Evolutionary conservation across 2,113 vertebrate genomes (phyloP), one percentile per base, ranked within the genome.

Genomic region (Gallinago undulata): DNA sequence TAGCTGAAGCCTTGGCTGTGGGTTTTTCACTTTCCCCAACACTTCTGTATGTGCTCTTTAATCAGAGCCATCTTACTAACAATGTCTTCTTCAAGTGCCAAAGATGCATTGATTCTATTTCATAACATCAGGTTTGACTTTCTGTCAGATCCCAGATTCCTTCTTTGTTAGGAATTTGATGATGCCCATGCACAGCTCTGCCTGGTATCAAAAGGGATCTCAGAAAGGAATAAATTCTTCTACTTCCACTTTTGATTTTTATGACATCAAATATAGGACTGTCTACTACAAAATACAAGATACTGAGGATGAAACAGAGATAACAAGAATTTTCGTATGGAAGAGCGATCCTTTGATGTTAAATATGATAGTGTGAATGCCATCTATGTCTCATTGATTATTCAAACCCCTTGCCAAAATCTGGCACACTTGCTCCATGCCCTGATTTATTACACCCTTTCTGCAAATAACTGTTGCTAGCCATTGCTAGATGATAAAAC

Each of bases 361-460:
- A 43, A 73, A 73, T 19, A 28, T 9, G 15, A 35, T 15, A 59
- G 21, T 6, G 50, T 14, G 50, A 76, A 60, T 28, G 3, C 5
- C 67, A 11, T 9, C 3, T 9, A 10, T 51, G 3, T 63, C 24
- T 60, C 63, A 48, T 73, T 64, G 64, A 31, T 21, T 43, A 31
- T 60, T 68, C 19, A 62, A 73, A 21, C 7, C 19, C 13, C 3
- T 62, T 69, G 10, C 12, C 27, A 84, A 72, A 93, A 18, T 3
- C 10, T 5, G 1, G 7, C 19, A 48, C 2, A 33, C 5, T 55
- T 79, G 24, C 37, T 55, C 4, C 14, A 8, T 59, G 31, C 1
- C 6, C 30, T 55, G 10, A 60, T 64, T 79, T 90, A 11, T 56
- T 41, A 30, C 1, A 73, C 5, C 2, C 1, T 85, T 88, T 79